phyloP scores from a whole-genome alignment of 1,140 invertebrate genomes.

The Zeugodacus cucurbitae region DNA sequence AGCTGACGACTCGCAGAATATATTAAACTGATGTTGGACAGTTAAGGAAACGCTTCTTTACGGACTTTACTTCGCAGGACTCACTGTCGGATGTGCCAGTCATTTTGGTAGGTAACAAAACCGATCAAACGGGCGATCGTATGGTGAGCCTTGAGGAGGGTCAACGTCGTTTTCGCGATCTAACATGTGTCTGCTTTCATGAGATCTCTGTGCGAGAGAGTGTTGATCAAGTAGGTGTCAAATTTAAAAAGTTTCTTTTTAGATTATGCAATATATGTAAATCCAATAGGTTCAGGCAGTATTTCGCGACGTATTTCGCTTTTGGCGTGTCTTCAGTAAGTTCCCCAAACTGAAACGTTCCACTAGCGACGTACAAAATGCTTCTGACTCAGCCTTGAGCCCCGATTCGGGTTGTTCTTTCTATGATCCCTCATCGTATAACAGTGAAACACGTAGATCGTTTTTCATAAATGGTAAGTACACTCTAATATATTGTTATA shows the following conservation, averaged over 20 bases:
- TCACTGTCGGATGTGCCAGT: conserved; percentile 74
- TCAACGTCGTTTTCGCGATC: conserved; percentile 77
- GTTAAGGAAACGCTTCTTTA: no score
- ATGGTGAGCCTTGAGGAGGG: conserved; percentile 81
- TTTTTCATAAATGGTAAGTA: conserved; percentile 52
- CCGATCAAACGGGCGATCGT: conserved; percentile 78
- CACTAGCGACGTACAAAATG: conserved; percentile 68
- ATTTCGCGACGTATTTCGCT: conserved; percentile 75
- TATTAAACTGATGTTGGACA: no score
- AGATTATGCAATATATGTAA: neutral
- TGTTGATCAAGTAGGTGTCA: conserved; percentile 74
- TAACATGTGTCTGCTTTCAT: conserved; percentile 84
- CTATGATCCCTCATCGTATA: conserved; percentile 55
- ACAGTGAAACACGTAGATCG: conserved; percentile 54
- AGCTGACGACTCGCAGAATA: neutral
- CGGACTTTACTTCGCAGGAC: conserved; percentile 68
- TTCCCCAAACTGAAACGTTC: conserved; percentile 72
- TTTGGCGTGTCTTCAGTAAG: conserved; percentile 76
- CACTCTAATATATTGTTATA: neutral
- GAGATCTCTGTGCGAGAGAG: conserved; percentile 86
- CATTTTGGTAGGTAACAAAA: conserved; percentile 84
- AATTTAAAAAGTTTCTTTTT: neutral
- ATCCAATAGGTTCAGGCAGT: conserved; percentile 72
- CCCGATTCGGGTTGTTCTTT: conserved; percentile 60
- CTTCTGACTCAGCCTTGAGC: conserved; percentile 51